Evolutionary conservation across 2,797 vertebrate genomes (phyloP), one percentile per base, ranked within the genome.

Genomic region (Rhinichthys osculus): DNA sequence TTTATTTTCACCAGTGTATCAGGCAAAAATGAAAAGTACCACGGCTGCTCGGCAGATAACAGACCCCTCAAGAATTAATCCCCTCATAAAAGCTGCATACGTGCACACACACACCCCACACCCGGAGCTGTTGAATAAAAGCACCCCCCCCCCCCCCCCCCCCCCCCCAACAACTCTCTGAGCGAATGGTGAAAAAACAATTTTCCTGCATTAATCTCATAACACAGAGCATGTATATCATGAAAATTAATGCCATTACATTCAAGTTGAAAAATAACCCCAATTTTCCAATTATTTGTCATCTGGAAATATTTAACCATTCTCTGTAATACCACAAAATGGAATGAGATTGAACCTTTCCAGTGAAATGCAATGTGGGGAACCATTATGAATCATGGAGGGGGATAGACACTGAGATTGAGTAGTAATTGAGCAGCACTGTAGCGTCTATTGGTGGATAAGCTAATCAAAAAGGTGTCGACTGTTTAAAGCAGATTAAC

Each of bases 31-130:
- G 87, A 88, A 89, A 90, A 88, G 87, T 85, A 70, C 73, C 64
- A n/a, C 69, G 47, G 88, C 88, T 54, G 74, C 88, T 80, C 76
- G 35, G 54, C 84, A 90, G 87, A 90, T 87, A 87, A 88, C 85
- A 82, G 85, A 85, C 78, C 86, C 83, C 87, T 89, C 79, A 89
- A 87, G 85, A 87, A 88, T 90, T 90, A 89, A 90, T 89, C 86
- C 88, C 64, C 57, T 72, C 79, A 74, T 79, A 66, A 78, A 85
- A 84, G 67, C 88, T 70, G 77, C 70, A 1, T 64, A 50, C 52
- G 14, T 72, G 44, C 74, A 62, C 87, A 82, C 81, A 84, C 72
- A 86, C 89, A 35, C 89, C 87, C 87, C 84, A 86, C 86, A 85
- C 73, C 35, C 83, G 78, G 85, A 85, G 89, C 72, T 40, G 83